A percentile compares a stretch with the other conserved stretches of the same genome.
Evolutionary conservation across 1,140 invertebrate species (phyloP).

Genomic region (Patella vulgata): DNA sequence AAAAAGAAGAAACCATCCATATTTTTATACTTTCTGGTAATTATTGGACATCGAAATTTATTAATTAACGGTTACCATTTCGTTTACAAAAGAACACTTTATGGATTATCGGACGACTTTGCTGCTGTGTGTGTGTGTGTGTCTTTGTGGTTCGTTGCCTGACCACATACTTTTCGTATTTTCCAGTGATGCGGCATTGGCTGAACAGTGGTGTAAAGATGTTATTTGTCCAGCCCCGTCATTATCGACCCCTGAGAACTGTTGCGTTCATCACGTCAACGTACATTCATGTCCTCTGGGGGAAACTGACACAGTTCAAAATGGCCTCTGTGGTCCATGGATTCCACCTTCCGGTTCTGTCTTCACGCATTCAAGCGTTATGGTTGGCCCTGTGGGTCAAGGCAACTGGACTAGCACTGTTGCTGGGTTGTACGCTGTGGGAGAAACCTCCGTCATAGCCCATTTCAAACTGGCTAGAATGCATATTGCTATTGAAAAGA

Average conservation of each 20-base stretch:
- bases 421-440: constrained; percentile 34
- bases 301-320: constrained; percentile 13
- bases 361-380: constrained; percentile 46
- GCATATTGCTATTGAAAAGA: constrained; percentile 46
- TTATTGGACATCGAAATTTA: no score
- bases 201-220: constrained; percentile 45
- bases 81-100: no score
- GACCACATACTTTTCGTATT: no score
- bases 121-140: no score
- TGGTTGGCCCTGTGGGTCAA: constrained; percentile 33
- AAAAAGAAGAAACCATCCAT: no score
- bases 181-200: constrained; percentile 28
- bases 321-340: constrained; percentile 54
- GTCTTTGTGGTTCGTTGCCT: no score
- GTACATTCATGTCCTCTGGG: constrained; percentile 51
- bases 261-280: constrained; percentile 58
- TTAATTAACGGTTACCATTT: no score
- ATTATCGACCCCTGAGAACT: constrained; percentile 41
- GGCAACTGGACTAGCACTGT: constrained; percentile 50
- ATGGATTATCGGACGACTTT: no score
- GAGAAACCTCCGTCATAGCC: constrained; percentile 46
- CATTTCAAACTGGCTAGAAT: constrained; percentile 55
- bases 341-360: constrained; percentile 43
- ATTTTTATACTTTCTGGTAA: no score
- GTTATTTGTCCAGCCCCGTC: constrained; percentile 34